Evolutionary conservation across 2,888 invertebrate species (phyloP).

Genomic region (Ectemnius lituratus): DNA sequence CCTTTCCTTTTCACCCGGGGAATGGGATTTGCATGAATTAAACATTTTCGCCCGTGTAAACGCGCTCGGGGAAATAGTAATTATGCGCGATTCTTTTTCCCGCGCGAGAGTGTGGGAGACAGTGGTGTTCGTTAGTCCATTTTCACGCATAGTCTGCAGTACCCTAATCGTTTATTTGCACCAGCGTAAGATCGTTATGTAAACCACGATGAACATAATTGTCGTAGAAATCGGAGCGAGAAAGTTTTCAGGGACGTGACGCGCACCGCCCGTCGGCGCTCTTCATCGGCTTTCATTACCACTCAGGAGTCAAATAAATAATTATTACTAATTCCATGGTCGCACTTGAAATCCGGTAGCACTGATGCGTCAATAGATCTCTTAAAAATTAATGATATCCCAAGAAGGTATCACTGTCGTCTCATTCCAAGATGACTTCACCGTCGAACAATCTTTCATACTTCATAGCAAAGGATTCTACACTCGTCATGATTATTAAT

Average conservation of each 20-base stretch:
- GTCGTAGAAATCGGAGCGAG: slow-evolving; percentile 9
- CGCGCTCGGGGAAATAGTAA: slow-evolving; percentile 9
- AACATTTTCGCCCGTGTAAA: slow-evolving; percentile 16
- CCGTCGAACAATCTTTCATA: not conserved
- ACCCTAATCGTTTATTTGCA: not conserved
- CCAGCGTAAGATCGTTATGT: slow-evolving; percentile 9
- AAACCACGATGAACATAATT: slow-evolving; percentile 5
- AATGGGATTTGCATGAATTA: slow-evolving; percentile 44
- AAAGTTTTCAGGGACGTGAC: not conserved
- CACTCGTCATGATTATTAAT: not conserved
- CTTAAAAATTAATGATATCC: not conserved
- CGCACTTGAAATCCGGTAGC: not conserved
- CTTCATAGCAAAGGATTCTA: not conserved
- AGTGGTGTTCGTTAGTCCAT: too few species aligned
- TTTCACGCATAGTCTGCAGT: not conserved
- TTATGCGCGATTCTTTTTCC: slow-evolving; percentile 3
- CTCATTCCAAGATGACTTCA: not conserved
- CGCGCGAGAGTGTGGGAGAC: too few species aligned
- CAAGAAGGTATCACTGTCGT: not conserved
- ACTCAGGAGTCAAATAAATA: not conserved
- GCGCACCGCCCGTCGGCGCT: not conserved
- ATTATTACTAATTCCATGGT: not conserved
- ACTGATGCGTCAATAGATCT: not conserved
- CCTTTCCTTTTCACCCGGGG: slow-evolving; percentile 49
- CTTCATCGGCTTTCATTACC: not conserved